Evolutionary conservation across 2,797 vertebrate genomes (phyloP), one percentile per base, ranked within the genome.

Genomic region (Gambusia yucatana): DNA sequence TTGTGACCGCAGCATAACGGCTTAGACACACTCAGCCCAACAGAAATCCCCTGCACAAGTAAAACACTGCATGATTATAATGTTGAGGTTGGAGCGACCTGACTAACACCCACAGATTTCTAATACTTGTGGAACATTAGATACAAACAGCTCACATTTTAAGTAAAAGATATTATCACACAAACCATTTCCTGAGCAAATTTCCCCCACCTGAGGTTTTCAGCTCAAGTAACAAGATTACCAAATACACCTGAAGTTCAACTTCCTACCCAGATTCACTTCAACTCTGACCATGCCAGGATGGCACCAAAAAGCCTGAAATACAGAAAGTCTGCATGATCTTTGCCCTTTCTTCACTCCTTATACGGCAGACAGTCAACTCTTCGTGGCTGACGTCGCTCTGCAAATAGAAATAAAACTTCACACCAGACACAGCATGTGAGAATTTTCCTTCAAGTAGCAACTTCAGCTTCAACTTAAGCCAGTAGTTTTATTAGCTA

Each of bases 181-280:
- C 4, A 48, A 22, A n/a, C 41, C 6, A 43, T 72, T 86, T 86
- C 79, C 83, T 81, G 78, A 57, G 30, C 41, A n/a, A 10, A 33
- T 17, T 11, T 76, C 57, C 76, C 44, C 46, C 55, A 77, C 28
- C 30, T 7, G 25, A 83, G 52, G 36, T 63, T 41, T 61, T 82
- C 47, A 36, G 43, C 39, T 20, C 22, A 22, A 50, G 47, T 41
- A 22, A 63, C 22, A 9, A 8, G 46, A 59, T 50, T 76, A 63
- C 6, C 8, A 8, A 25, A 47, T 48, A 48, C 5, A 28, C 8
- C 13, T 59, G 9, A 28, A 41, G 1, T 30, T 43, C 8, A 46
- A 3, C 46, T 17, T 55, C 41, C 9, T 17, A 8, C n/a, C 30
- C 25, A 22, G 16, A 10, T 20, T 4, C 9, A 43, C n/a, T 43